These are phyloP conservation scores for Paracentrotus lividus DNA, from an alignment of 53 echinoderm and acorn worm genomes.

Conservation along the genomic window DNA sequence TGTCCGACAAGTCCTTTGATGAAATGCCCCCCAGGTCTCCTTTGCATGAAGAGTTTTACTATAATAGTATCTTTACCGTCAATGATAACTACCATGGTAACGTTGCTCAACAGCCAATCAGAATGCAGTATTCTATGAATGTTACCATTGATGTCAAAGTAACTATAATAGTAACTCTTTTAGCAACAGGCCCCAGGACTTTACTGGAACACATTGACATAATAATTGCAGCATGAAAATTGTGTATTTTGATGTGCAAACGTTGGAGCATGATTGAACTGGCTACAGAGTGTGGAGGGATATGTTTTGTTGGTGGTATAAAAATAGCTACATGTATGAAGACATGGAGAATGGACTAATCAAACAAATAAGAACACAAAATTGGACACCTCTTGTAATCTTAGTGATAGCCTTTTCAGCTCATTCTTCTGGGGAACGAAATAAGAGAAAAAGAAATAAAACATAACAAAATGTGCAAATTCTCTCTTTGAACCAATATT, in stretches of 20 bases:
- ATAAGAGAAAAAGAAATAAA: slow-evolving; percentile 40
- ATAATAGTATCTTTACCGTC: no score
- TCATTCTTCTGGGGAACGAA: slow-evolving; percentile 38
- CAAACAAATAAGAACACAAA: slow-evolving; percentile 35
- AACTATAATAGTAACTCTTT: no score
- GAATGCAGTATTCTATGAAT: no score
- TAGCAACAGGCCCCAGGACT: no score
- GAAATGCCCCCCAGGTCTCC: no score
- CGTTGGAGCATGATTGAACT: background rate
- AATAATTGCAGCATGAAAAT: slow-evolving; percentile 2
- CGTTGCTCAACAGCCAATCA: no score
- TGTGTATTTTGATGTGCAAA: slow-evolving; percentile 41
- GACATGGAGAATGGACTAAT: background rate
- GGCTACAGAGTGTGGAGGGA: slow-evolving; percentile 1
- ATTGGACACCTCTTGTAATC: slow-evolving; percentile 18
- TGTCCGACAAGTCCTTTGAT: no score
- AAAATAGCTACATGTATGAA: slow-evolving; percentile 23
- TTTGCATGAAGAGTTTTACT: no score
- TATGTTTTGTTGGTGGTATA: background rate
- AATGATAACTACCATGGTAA: no score
- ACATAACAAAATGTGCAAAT: slow-evolving; percentile 18
- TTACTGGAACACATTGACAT: slow-evolving; percentile 18
- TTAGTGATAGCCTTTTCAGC: slow-evolving; percentile 62
- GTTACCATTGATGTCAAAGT: no score
- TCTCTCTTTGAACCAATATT: background rate